Base-by-base conservation (phyloP, 2,113 vertebrate species). In the Thalassoma bifasciatum region DNA sequence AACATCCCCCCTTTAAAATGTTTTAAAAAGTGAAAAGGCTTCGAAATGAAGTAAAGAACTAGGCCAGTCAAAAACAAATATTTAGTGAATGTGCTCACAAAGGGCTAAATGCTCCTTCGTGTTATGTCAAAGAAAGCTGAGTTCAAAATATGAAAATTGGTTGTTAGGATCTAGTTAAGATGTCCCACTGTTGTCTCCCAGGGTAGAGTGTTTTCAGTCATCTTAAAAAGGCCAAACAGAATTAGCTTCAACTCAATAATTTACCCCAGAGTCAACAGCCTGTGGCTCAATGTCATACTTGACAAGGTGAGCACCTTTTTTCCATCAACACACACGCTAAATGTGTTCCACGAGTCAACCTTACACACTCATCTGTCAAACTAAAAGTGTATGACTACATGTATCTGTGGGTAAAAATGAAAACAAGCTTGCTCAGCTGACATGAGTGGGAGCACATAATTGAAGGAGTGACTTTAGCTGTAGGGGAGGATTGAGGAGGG, bases 161-260 rank as follows among this genome's bases (percentile, higher is more conserved):
- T 8, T 17, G 13, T 16, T 16, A 44, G 0, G 1, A 44, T 4
- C 51, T 76, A 52, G 34, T 42, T 42, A 26, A 67, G 9, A 66
- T 11, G 21, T 50, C 36, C 49, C 19, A 14, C 16, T 26, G 57
- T 75, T 56, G 38, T 56, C 52, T 68, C 58, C 58, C 24, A 36
- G 44, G 30, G 37, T 70, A 34, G 21, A 49, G 62, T 56, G 59
- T 64, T 57, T 61, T 62, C 75, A 63, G 23, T 49, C 75, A 74
- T 67, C 74, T 57, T 30, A 24, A 80, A 37, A 22, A 24, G 66
- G 49, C 59, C 67, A 51, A 46, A 57, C 36, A 58, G 71, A 79
- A 77, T 88, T 88, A 79, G 63, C 73, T 58, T 81, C 74, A 50
- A 79, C 69, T 79, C 78, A 84, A 88, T 85, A 81, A 90, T 86